Conservation (phyloP, 2,888 invertebrate species). For the Cephonodes hylas region DNA sequence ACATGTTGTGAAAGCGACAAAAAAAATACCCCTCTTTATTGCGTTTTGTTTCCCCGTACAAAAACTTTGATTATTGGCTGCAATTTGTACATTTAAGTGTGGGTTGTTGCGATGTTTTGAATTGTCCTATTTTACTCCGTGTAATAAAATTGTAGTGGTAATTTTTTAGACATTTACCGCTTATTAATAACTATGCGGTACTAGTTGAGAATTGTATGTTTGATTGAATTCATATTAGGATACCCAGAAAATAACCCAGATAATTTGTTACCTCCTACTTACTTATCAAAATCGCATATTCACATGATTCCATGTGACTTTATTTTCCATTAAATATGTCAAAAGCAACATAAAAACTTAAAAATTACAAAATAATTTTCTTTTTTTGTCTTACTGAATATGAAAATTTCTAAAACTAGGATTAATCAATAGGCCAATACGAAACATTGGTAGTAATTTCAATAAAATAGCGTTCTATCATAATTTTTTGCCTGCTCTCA, state of each 20-base stretch:
- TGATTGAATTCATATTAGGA: no score
- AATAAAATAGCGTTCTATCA: slow-evolving; percentile 58
- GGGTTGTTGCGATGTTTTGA: slow-evolving; percentile 35
- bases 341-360: not conserved
- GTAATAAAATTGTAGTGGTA: not conserved
- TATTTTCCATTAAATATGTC: not conserved
- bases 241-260: no score
- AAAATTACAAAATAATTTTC: not conserved
- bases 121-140: slow-evolving; percentile 38
- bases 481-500: slow-evolving; percentile 65
- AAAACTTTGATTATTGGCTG: slow-evolving; percentile 75
- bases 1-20: slow-evolving; percentile 77
- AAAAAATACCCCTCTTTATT: slow-evolving; percentile 71
- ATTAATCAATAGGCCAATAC: slow-evolving; percentile 34
- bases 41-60: slow-evolving; percentile 68
- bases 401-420: not conserved
- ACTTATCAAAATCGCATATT: not conserved
- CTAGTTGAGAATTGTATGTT: no score
- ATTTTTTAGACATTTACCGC: not conserved
- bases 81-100: slow-evolving; percentile 70
- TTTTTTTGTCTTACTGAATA: no score
- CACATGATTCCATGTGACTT: no score
- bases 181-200: not conserved
- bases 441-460: slow-evolving; percentile 31
- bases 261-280: no score